A percentile compares a stretch with the other conserved stretches of the same genome.
These are phyloP conservation scores for Candoia aspera DNA, from an alignment of 2,113 vertebrate species.

Conservation along the genomic window DNA sequence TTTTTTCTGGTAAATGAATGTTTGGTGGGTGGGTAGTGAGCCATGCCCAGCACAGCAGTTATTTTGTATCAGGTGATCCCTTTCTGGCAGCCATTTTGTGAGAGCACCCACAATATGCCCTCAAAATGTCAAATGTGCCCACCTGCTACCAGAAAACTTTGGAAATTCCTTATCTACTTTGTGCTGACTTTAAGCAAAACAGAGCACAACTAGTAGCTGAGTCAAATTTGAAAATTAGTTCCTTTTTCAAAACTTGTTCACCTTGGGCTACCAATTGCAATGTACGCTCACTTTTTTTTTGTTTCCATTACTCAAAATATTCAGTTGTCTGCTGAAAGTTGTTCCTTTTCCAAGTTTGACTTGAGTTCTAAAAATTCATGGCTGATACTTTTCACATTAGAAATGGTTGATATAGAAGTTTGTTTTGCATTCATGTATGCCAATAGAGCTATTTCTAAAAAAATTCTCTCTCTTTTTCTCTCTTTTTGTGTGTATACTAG, in stretches of 20 bases:
- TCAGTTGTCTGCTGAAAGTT: background rate
- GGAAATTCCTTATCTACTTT: too few species aligned
- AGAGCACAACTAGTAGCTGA: too few species aligned
- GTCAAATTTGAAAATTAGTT: background rate
- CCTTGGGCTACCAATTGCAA: background rate
- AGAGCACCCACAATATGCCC: too few species aligned
- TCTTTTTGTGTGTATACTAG: background rate
- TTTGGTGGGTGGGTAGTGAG: too few species aligned
- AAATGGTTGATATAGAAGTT: background rate
- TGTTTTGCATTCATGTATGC: background rate
- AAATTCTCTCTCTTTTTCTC: background rate
- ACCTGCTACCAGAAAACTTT: too few species aligned
- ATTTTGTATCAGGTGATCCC: too few species aligned
- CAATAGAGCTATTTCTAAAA: background rate
- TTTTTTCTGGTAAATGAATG: too few species aligned
- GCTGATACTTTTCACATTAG: background rate
- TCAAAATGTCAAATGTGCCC: too few species aligned
- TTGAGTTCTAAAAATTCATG: background rate
- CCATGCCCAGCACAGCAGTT: too few species aligned
- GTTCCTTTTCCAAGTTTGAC: background rate
- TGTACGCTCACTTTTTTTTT: background rate
- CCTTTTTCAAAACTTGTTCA: background rate
- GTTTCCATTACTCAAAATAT: background rate
- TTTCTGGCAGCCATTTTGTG: too few species aligned
- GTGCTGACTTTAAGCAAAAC: too few species aligned